Evolutionary conservation across 2,113 vertebrate species (phyloP).

Genomic region (Gymnocephalus cernua): DNA sequence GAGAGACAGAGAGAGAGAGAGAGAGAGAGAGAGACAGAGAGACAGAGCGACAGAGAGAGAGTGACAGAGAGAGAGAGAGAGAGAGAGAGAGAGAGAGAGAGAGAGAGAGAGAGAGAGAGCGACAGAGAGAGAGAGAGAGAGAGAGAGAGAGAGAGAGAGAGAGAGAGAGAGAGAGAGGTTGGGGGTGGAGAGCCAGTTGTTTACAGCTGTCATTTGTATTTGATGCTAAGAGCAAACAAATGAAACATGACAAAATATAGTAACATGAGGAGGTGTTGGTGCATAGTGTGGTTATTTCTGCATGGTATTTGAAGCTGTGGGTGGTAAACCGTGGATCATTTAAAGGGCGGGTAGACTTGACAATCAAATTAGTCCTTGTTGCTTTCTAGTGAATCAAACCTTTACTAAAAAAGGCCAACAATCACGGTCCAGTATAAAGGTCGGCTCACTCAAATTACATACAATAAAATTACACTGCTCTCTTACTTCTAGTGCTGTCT

Average conservation of each 20-base stretch:
- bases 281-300: slow-evolving; percentile 19
- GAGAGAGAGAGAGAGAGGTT: too few species aligned
- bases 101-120: too few species aligned
- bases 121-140: not conserved
- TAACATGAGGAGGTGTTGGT: slow-evolving; percentile 48
- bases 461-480: not conserved
- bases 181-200: slow-evolving; percentile 40
- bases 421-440: slow-evolving; percentile 16
- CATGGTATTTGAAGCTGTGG: slow-evolving; percentile 30
- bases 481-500: not conserved
- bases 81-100: not conserved
- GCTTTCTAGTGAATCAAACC: slow-evolving; percentile 42
- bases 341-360: slow-evolving; percentile 19
- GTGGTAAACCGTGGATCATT: slow-evolving; percentile 50
- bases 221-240: slow-evolving; percentile 54
- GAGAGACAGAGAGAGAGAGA: slow-evolving; percentile 39
- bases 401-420: slow-evolving; percentile 35
- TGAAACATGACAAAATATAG: slow-evolving; percentile 70
- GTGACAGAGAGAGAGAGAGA: not conserved
- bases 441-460: not conserved
- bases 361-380: slow-evolving; percentile 37
- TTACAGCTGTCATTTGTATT: slow-evolving; percentile 72
- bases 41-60: not conserved
- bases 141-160: too few species aligned
- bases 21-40: slow-evolving; percentile 1